These are phyloP conservation scores for Cossypha caffra DNA, from an alignment of 2,797 vertebrate species.

Conservation along the genomic window DNA sequence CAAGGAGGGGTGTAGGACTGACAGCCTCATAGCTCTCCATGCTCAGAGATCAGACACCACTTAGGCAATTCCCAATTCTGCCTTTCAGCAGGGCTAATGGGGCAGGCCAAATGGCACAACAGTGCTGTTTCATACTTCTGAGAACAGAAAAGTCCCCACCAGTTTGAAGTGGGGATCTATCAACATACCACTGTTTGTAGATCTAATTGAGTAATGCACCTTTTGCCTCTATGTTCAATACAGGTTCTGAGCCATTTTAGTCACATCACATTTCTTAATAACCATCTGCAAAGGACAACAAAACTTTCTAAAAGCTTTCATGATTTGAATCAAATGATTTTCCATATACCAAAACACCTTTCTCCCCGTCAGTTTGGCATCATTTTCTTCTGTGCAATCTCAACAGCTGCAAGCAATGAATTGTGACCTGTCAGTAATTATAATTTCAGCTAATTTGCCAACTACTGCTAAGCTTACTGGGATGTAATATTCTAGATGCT, in stretches of 20 bases:
- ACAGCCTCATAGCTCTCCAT: not conserved
- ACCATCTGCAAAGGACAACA: accelerated
- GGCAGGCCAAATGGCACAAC: not conserved
- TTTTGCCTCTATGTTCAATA: not conserved
- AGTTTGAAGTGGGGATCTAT: not conserved
- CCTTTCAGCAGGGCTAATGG: not conserved
- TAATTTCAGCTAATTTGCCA: not conserved
- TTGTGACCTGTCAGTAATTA: not conserved
- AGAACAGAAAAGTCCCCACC: not conserved
- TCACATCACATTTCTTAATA: not conserved
- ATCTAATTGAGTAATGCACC: not conserved
- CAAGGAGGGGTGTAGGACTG: not conserved
- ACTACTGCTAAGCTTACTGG: not conserved
- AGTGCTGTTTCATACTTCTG: not conserved
- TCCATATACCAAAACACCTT: not conserved
- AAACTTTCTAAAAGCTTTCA: not conserved
- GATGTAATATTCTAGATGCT: not conserved
- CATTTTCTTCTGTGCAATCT: not conserved
- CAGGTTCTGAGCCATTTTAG: not conserved
- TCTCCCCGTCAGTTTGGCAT: not conserved
- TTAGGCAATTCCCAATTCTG: not conserved
- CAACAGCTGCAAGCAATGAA: not conserved
- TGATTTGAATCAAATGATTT: not conserved
- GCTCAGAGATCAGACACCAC: not conserved
- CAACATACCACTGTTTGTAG: not conserved